These are phyloP conservation scores for Morbakka virulenta DNA, from an alignment of 30 jellyfish, hydroid and myxozoan genomes.

Conservation along the genomic window DNA sequence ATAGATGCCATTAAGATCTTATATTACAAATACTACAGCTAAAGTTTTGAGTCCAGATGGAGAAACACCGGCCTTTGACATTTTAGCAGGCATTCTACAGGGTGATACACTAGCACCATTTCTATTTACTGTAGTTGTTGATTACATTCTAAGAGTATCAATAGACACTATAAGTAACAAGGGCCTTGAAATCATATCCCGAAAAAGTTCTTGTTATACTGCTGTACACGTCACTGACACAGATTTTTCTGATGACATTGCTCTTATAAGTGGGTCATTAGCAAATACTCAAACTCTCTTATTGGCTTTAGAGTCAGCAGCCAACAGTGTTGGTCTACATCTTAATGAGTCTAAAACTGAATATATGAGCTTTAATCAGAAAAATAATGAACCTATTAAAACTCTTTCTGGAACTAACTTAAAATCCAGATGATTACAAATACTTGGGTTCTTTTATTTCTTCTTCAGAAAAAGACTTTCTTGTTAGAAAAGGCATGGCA, in stretches of 20 bases:
- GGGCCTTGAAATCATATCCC: background rate
- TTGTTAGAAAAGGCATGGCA: background rate
- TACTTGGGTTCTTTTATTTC: constrained; percentile 3
- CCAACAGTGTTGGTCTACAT: background rate
- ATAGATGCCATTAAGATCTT: too few species aligned
- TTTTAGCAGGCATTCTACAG: constrained; percentile 1
- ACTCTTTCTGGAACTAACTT: too few species aligned
- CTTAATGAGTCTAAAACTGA: background rate
- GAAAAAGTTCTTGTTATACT: background rate
- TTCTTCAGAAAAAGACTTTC: background rate
- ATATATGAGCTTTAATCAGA: background rate
- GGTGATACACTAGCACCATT: constrained; percentile 6
- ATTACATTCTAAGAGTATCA: background rate
- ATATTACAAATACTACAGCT: too few species aligned
- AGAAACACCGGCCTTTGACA: too few species aligned
- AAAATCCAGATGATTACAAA: background rate
- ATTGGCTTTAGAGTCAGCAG: background rate
- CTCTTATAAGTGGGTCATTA: background rate
- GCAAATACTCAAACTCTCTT: background rate
- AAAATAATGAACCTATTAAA: too few species aligned
- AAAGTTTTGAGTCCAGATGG: too few species aligned
- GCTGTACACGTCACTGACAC: background rate
- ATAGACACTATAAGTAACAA: background rate
- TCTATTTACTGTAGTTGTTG: background rate
- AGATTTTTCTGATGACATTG: background rate